These are phyloP conservation scores for Wasmannia auropunctata DNA, from an alignment of 1,140 invertebrate species.

Conservation along the genomic window DNA sequence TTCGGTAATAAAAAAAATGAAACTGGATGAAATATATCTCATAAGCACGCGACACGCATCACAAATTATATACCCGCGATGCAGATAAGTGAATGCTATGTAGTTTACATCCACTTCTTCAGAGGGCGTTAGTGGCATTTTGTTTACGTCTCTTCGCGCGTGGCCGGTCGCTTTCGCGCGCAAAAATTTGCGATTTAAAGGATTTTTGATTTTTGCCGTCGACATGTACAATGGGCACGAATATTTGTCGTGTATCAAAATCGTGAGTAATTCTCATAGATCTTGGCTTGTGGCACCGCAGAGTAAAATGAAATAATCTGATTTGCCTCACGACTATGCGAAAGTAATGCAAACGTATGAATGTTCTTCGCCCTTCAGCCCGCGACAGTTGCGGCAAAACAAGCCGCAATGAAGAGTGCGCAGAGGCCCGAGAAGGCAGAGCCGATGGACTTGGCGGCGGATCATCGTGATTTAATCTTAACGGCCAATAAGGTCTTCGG, in stretches of 20 bases:
- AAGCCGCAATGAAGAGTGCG: not conserved
- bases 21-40: no score
- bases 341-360: not conserved
- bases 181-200: constrained; percentile 23
- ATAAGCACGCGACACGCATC: no score
- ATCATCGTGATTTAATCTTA: constrained; percentile 66
- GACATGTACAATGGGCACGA: constrained; percentile 27
- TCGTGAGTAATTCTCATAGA: constrained; percentile 56
- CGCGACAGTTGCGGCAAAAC: not conserved
- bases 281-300: not conserved
- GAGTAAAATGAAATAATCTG: not conserved
- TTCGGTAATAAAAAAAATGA: no score
- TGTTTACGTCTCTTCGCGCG: not conserved
- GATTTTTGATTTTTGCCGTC: not conserved
- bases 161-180: not conserved
- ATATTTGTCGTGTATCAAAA: constrained; percentile 66
- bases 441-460: not conserved
- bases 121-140: no score
- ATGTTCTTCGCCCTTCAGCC: constrained; percentile 41
- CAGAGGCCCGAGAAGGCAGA: constrained; percentile 15
- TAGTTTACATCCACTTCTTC: no score
- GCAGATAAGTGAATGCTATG: no score
- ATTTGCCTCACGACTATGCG: not conserved
- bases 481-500: constrained; percentile 75
- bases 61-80: no score